Percentiles rank a stretch among this genome's conserved stretches.
Evolutionary conservation across 1,140 invertebrate genomes (phyloP).

Genomic region (Dreissena polymorpha): DNA sequence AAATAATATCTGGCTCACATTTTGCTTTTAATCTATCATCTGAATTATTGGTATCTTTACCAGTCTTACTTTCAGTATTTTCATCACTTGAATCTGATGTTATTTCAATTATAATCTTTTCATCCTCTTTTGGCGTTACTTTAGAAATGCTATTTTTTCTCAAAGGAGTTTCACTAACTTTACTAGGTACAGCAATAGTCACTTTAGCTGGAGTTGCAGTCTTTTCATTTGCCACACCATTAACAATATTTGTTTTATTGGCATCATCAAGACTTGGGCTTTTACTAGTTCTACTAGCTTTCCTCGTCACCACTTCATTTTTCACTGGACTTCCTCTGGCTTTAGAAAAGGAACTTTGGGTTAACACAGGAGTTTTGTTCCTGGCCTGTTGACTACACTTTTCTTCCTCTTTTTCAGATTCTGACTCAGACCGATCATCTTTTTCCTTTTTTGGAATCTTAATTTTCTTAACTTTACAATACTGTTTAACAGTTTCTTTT

Average conservation of each 20-base stretch:
- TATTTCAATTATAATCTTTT: conserved; percentile 38
- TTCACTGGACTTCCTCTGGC: too few relatives aligned
- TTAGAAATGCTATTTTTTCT: conserved; percentile 1
- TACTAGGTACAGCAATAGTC: neutral
- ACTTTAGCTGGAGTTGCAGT: neutral
- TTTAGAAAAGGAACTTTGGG: too few relatives aligned
- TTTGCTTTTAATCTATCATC: neutral
- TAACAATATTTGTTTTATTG: conserved; percentile 24
- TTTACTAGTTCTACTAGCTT: too few relatives aligned
- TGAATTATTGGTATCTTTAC: neutral
- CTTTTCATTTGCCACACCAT: conserved; percentile 5
- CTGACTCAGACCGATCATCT: too few relatives aligned
- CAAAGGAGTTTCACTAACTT: neutral
- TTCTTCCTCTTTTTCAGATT: too few relatives aligned
- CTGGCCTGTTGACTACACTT: too few relatives aligned
- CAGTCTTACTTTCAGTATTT: conserved; percentile 28
- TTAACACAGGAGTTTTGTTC: too few relatives aligned
- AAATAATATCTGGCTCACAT: neutral
- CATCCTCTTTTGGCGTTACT: neutral
- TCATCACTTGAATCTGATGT: conserved; percentile 32
- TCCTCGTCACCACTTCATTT: too few relatives aligned
- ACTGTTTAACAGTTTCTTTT: conserved; percentile 3
- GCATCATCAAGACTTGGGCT: neutral
- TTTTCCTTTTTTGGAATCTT: neutral
- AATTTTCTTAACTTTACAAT: conserved; percentile 1